These are phyloP conservation scores for Drosophila jambulina DNA, from an alignment of 1,140 invertebrate genomes.

Conservation along the genomic window DNA sequence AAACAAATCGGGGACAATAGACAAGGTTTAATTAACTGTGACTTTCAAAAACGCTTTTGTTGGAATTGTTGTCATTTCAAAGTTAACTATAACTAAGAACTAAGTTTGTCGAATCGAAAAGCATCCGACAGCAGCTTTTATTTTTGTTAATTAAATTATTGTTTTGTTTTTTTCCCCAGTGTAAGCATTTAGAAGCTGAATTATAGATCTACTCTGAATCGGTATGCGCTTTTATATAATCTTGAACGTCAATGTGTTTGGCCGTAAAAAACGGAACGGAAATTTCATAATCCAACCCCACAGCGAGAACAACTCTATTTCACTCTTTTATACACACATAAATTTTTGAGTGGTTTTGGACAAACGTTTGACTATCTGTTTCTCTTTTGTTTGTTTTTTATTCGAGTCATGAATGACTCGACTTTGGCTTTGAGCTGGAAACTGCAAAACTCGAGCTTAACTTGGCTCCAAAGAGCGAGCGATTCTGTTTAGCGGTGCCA, in stretches of 20 bases:
- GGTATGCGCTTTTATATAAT: constrained; percentile 50
- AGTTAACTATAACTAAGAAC: too few relatives aligned
- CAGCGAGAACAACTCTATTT: constrained; percentile 61
- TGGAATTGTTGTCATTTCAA: too few relatives aligned
- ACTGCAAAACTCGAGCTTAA: constrained; percentile 29
- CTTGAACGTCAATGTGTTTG: constrained; percentile 23
- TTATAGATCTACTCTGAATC: constrained; percentile 25
- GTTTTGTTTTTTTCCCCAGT: background rate
- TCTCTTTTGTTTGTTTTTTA: constrained; percentile 14
- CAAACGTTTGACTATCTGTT: constrained; percentile 40
- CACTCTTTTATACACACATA: constrained; percentile 1
- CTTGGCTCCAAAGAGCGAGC: constrained; percentile 34
- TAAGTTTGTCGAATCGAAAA: too few relatives aligned
- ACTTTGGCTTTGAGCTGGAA: constrained; percentile 34
- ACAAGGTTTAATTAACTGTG: background rate
- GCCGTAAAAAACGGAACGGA: constrained; percentile 59
- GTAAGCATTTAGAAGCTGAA: constrained; percentile 12
- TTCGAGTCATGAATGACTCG: constrained; percentile 67
- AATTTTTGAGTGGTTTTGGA: constrained; percentile 23
- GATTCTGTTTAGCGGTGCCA: constrained; percentile 71
- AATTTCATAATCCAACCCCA: constrained; percentile 75
- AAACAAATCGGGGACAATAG: background rate
- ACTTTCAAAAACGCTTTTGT: too few relatives aligned
- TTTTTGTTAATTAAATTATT: too few relatives aligned
- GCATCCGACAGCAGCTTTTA: too few relatives aligned